A percentile compares a stretch with the other conserved stretches of the same genome.
phyloP scores from a whole-genome alignment of 1,140 invertebrate genomes.

The Gonatopus flavifemur region DNA sequence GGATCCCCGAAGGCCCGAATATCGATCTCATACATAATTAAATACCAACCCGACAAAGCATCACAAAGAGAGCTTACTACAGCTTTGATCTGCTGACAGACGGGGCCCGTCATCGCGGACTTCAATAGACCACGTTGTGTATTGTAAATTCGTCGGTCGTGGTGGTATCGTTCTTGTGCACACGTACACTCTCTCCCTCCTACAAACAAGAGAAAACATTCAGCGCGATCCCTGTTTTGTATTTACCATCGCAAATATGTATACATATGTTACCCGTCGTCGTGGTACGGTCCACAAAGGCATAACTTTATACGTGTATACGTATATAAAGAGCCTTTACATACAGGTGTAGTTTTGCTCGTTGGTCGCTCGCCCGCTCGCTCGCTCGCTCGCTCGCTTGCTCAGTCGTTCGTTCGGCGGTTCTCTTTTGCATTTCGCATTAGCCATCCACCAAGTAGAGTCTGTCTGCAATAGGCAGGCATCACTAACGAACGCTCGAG shows the following conservation, averaged over 20 bases:
- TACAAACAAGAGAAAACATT: too few species aligned
- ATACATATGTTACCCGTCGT: conserved; percentile 23
- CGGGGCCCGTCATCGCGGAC: conserved; percentile 55
- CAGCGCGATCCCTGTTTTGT: too few species aligned
- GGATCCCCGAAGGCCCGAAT: conserved; percentile 50
- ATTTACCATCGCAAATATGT: too few species aligned
- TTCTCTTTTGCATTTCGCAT: conserved; percentile 29
- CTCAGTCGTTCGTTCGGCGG: conserved; percentile 1
- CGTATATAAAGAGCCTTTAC: conserved; percentile 8
- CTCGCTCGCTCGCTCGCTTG: background rate
- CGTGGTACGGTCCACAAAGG: conserved; percentile 26
- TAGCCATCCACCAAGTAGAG: conserved; percentile 32
- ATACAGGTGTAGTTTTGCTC: conserved; percentile 1
- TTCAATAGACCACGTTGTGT: conserved; percentile 49
- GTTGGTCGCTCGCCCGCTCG: conserved; percentile 8
- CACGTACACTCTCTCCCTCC: too few species aligned
- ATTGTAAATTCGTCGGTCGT: conserved; percentile 17
- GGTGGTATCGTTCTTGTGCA: conserved; percentile 27
- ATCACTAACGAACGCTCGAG: conserved; percentile 30
- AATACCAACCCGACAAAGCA: conserved; percentile 55
- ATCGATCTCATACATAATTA: conserved; percentile 59
- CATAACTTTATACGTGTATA: background rate
- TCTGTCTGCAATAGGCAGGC: too few species aligned
- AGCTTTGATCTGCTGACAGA: conserved; percentile 59
- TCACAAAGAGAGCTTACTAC: conserved; percentile 57